phyloP scores from a whole-genome alignment of 1,140 invertebrate species.

The Zaprionus kolodkinae region DNA sequence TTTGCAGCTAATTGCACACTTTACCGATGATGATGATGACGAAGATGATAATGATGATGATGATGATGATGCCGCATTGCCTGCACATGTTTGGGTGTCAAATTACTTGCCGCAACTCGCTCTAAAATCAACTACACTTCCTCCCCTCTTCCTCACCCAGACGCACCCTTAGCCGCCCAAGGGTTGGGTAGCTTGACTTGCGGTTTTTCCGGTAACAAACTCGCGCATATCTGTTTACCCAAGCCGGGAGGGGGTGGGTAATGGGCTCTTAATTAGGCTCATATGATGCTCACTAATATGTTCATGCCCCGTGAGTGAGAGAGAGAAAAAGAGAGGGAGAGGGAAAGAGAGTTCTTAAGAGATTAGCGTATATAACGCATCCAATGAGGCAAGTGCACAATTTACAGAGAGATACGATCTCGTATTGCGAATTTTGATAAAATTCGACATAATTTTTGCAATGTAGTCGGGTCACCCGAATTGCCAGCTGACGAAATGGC shows the following conservation, averaged over 20 bases:
- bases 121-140: not conserved
- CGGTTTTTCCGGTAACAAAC: conserved; percentile 43
- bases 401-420: conserved; percentile 12
- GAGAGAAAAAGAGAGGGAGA: not conserved
- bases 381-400: conserved; percentile 30
- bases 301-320: conserved; percentile 17
- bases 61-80: not conserved
- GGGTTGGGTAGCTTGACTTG: conserved; percentile 56
- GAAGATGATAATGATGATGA: conserved; percentile 6
- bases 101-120: conserved; percentile 61
- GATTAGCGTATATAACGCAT: conserved; percentile 12
- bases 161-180: conserved; percentile 20
- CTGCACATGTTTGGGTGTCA: conserved; percentile 52
- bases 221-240: conserved; percentile 64
- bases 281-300: conserved; percentile 59
- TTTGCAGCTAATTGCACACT: conserved; percentile 65
- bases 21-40: conserved; percentile 12
- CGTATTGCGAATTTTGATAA: not conserved
- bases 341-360: not conserved
- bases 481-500: not conserved
- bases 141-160: not conserved
- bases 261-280: conserved; percentile 80
- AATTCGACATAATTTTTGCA: not conserved
- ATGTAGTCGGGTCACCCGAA: not conserved
- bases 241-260: conserved; percentile 49